A percentile compares a stretch with the other conserved stretches of the same genome.
Evolutionary conservation across 2,888 invertebrate genomes (phyloP).

Genomic region (Adelognathus sp.): DNA sequence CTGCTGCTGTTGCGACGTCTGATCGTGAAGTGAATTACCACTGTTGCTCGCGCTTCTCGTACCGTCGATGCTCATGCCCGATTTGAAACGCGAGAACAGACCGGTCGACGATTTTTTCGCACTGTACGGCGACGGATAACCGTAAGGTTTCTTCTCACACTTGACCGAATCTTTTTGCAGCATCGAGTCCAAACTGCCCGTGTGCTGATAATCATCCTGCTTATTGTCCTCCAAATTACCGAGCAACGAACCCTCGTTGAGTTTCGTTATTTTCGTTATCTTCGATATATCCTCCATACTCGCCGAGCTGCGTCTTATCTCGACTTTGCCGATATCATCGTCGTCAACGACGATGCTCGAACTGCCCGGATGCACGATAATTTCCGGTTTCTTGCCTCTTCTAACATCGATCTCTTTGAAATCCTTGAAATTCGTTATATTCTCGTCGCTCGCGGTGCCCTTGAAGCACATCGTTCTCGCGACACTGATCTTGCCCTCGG

Average conservation of each 20-base stretch:
- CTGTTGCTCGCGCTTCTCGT: conserved; percentile 76
- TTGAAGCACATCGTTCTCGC: conserved; percentile 49
- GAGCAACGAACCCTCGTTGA: conserved; percentile 70
- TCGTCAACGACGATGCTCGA: conserved; percentile 66
- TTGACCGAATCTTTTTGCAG: conserved; percentile 74
- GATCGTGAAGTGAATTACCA: conserved; percentile 75
- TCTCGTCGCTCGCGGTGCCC: conserved; percentile 54
- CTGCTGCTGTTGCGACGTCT: conserved; percentile 67
- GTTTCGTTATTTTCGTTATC: conserved; percentile 78
- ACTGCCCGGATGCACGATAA: conserved; percentile 72
- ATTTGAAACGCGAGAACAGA: conserved; percentile 76
- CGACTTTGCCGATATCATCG: conserved; percentile 73
- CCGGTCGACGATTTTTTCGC: conserved; percentile 76
- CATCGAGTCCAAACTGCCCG: conserved; percentile 79
- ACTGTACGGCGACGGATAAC: conserved; percentile 69
- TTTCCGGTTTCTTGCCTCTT: conserved; percentile 69
- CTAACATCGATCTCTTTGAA: conserved; percentile 74
- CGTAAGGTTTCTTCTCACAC: conserved; percentile 64
- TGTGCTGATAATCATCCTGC: conserved; percentile 72
- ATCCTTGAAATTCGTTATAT: conserved; percentile 64
- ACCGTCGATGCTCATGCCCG: conserved; percentile 78
- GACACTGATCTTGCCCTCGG: conserved; percentile 71
- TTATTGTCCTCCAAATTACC: conserved; percentile 74
- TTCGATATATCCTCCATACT: conserved; percentile 80
- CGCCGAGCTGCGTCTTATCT: conserved; percentile 78